Evolutionary conservation across 2,113 vertebrate species (phyloP).

Genomic region (Bettongia penicillata): DNA sequence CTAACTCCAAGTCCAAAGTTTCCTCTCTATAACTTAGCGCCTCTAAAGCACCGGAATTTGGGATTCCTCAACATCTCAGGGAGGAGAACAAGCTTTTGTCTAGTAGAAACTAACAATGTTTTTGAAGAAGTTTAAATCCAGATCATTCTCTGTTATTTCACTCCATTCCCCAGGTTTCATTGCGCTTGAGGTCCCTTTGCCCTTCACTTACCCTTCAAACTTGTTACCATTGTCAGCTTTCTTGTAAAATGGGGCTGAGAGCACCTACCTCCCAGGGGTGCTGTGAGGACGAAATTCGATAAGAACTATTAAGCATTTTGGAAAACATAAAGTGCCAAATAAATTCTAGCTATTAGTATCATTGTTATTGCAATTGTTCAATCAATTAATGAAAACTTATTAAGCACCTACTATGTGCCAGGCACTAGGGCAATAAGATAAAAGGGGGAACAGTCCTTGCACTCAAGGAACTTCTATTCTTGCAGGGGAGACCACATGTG

Average conservation of each 20-base stretch:
- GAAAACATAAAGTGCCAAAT: not conserved
- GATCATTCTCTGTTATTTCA: not conserved
- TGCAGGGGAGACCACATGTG: not conserved
- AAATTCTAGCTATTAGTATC: not conserved
- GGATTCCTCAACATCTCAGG: not conserved
- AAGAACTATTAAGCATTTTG: not conserved
- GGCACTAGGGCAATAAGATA: not conserved
- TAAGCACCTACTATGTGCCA: not conserved
- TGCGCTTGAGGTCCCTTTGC: not conserved
- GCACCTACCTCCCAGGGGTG: not conserved
- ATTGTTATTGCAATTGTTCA: not conserved
- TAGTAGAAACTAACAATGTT: not conserved
- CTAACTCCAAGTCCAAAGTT: not conserved
- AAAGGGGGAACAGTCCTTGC: not conserved
- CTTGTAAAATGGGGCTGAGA: not conserved
- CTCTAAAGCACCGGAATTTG: not conserved
- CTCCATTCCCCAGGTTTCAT: not conserved
- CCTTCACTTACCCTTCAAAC: not conserved
- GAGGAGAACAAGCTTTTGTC: not conserved
- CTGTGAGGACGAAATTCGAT: not conserved
- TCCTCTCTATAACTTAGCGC: not conserved
- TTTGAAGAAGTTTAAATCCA: not conserved
- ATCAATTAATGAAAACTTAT: not conserved
- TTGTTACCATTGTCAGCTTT: not conserved
- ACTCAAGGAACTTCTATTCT: not conserved